Evolutionary conservation across 30 jellyfish, hydroid and myxozoan species (phyloP), one percentile per base, ranked within the genome.

Genomic region (Phacellophora camtschatica): DNA sequence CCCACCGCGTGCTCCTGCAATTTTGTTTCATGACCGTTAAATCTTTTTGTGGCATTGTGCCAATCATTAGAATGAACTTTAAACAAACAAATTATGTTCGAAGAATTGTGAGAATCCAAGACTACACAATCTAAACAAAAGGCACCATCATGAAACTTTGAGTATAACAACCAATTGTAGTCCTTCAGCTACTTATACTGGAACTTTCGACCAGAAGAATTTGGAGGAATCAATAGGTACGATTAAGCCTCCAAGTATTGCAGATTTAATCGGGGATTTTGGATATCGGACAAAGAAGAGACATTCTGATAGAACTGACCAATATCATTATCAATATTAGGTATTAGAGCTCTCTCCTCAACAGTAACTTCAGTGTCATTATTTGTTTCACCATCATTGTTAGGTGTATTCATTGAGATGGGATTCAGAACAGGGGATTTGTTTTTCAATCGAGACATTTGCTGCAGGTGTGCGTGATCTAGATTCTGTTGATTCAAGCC

Each of bases 111-210:
- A 41, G 24, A 10, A 35, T 73, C 85, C 4, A 81, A 84, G 45
- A 56, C 41, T 1, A 72, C 85, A 59, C 77, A 72, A 71, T 54
- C 10, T 0, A 71, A 3, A 37, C 95, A 84, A 74, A 57, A 84
- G 18, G 95, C 95, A 5, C 85, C 95, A 63, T 84, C 89, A 13
- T 49, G 76, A 24, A 49, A 0, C n/a, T 57, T 53, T 2, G 92
- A 87, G 68, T 87, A 87, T 5, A 77, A 45, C 59, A 87, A 64
- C 93, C 96, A 53, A 23, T 78, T 27, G 66, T 72, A 58, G 33
- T 11, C 33, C n/a, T 19, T 16, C 20, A 74, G 64, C 89, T 90
- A 84, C 3, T 45, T 73, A 6, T 0, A 83, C 65, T 62, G 90
- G 35, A 61, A 79, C 34, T 0, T 79, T 29, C 90, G 51, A 27